These are phyloP conservation scores for Sphenopsis melanotis DNA, from an alignment of 2,797 vertebrate genomes.

Conservation along the genomic window DNA sequence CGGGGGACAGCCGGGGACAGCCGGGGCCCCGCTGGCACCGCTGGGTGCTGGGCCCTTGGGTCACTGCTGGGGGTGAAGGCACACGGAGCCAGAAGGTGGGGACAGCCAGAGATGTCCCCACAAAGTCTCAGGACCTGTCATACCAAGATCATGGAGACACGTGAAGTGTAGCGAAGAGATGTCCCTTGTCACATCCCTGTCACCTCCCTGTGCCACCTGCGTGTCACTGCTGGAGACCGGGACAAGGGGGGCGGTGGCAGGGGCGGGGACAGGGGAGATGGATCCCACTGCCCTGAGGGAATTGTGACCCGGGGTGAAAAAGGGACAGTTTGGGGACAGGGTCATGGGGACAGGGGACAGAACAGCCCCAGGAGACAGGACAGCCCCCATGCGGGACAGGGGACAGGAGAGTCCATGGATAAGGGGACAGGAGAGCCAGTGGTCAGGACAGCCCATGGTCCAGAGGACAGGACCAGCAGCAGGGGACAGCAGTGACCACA, in stretches of 20 bases:
- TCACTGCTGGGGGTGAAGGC: neutral
- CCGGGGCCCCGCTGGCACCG: fast-evolving
- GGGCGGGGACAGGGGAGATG: neutral
- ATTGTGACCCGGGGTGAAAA: neutral
- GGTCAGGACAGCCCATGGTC: no score
- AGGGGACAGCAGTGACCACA: neutral
- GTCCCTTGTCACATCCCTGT: neutral
- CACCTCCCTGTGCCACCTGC: neutral
- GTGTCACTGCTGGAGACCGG: neutral
- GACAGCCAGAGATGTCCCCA: neutral
- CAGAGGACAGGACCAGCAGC: neutral
- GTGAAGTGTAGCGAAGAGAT: neutral
- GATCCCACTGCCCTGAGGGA: neutral
- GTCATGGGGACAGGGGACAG: neutral
- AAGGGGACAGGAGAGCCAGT: no score
- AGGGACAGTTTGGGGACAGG: neutral
- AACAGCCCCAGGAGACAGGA: neutral
- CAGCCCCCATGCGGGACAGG: neutral
- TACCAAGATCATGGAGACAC: neutral
- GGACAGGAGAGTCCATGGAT: no score
- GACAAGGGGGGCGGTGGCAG: neutral
- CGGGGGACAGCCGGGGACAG: neutral
- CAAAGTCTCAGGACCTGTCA: neutral
- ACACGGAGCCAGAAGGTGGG: neutral
- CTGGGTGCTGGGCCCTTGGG: neutral